A percentile compares a stretch with the other conserved stretches of the same genome.
phyloP scores from a whole-genome alignment of 2,888 invertebrate genomes.

The Timema cristinae region DNA sequence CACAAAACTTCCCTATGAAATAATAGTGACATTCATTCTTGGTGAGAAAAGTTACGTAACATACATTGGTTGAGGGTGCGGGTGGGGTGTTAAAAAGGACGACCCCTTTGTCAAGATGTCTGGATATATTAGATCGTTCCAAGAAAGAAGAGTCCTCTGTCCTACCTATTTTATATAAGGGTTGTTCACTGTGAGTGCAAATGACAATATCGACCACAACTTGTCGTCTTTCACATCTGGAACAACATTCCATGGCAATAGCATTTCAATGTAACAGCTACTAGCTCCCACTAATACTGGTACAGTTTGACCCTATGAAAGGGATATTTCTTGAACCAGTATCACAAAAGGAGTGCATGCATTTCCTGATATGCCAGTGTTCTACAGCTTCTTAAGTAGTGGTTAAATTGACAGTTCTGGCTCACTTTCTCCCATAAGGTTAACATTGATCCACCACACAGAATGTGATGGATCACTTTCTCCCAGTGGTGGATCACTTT shows the following conservation, averaged over 20 bases:
- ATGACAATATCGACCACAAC: slow-evolving; percentile 11
- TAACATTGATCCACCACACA: too few relatives aligned
- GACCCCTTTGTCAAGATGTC: background rate
- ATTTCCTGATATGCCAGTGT: background rate
- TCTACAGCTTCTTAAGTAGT: background rate
- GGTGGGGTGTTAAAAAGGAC: too few relatives aligned
- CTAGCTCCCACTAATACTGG: background rate
- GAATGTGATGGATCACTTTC: too few relatives aligned
- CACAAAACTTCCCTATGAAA: too few relatives aligned
- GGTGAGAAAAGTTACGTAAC: too few relatives aligned
- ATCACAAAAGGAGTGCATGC: background rate
- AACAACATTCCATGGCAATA: slow-evolving; percentile 5
- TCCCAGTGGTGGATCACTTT: too few relatives aligned
- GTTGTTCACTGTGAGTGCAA: slow-evolving; percentile 10
- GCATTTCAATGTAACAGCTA: slow-evolving; percentile 4
- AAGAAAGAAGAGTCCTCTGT: background rate
- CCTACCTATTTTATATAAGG: background rate
- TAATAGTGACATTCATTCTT: too few relatives aligned
- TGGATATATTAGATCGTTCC: background rate
- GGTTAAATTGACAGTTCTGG: too few relatives aligned
- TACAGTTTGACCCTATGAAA: background rate
- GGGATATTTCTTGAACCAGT: background rate
- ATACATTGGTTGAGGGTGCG: too few relatives aligned
- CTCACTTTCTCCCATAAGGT: too few relatives aligned
- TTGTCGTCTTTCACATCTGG: background rate